Evolutionary conservation across 2,113 vertebrate species (phyloP), one percentile per base, ranked within the genome.

Genomic region (Zingel zingel): DNA sequence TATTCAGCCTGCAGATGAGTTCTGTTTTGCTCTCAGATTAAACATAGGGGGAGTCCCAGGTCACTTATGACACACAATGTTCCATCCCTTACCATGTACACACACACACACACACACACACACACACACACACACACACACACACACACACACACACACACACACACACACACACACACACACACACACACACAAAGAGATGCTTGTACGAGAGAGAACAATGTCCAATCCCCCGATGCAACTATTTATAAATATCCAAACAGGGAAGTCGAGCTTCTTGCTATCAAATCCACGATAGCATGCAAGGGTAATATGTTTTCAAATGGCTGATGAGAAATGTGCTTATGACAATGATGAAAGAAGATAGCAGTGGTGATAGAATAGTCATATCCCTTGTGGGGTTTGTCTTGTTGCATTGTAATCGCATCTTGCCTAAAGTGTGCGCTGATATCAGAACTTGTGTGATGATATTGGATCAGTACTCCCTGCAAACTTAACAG

Each of bases 1-100:
- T 93, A 91, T 93, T 94, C 92, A 90, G 88, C 70, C 85, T 67
- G 86, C 79, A 92, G 91, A 94, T 92, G 92, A 93, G 90, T 91
- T 90, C 89, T 82, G 88, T 86, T 93, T 90, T 84, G 90, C 83
- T 83, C 90, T 87, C 79, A 94, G 93, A 94, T 94, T 93, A 94
- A 94, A 94, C 88, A 94, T 86, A 48, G 86, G 88, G 81, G 89
- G 89, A 89, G 90, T 94, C 93, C 87, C 92, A 90, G 89, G 91
- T 93, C 93, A 93, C 87, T 92, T 90, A 94, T 94, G 90, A 86
- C 87, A 92, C 90, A 79, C 86, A 89, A 77, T 86, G 87, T 84
- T 82, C 91, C 84, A 93, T 93, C 85, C 81, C 88, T 93, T 86
- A 93, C 53, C 59, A 72, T 72, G 70, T 30, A 57, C 47, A 83